A percentile compares a stretch with the other conserved stretches of the same genome.
phyloP scores from a whole-genome alignment of 2,797 vertebrate genomes.

The Acanthopagrus latus region DNA sequence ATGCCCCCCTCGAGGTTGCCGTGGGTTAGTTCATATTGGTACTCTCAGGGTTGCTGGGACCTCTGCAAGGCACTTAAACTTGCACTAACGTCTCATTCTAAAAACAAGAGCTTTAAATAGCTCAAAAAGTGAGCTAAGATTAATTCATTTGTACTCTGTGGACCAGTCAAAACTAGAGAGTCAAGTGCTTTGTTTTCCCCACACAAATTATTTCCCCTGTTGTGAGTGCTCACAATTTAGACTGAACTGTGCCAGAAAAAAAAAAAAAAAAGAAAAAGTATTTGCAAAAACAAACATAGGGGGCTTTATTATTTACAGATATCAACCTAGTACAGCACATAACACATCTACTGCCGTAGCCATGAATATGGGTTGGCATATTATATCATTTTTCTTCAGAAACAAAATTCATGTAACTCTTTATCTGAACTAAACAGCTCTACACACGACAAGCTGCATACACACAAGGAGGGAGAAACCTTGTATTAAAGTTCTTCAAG shows the following conservation, averaged over 20 bases:
- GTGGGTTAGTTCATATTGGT: conserved; percentile 49
- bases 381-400: background rate
- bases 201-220: background rate
- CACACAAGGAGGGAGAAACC: background rate
- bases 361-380: background rate
- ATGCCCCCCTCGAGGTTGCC: conserved; percentile 33
- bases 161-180: background rate
- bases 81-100: conserved; percentile 1
- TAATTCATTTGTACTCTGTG: background rate
- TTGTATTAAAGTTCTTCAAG: background rate
- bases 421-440: background rate
- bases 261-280: background rate
- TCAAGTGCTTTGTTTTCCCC: background rate
- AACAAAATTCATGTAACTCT: background rate
- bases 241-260: conserved; percentile 46
- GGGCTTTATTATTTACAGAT: background rate
- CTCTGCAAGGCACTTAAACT: conserved; percentile 26
- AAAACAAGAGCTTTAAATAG: background rate
- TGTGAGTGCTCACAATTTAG: conserved; percentile 21
- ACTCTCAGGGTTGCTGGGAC: conserved; percentile 12
- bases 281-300: background rate
- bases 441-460: background rate
- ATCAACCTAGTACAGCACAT: background rate
- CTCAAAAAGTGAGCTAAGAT: background rate
- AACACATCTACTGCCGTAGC: background rate